These are phyloP conservation scores for Pollachius pollachius DNA, from an alignment of 2,113 vertebrate species.

Conservation along the genomic window DNA sequence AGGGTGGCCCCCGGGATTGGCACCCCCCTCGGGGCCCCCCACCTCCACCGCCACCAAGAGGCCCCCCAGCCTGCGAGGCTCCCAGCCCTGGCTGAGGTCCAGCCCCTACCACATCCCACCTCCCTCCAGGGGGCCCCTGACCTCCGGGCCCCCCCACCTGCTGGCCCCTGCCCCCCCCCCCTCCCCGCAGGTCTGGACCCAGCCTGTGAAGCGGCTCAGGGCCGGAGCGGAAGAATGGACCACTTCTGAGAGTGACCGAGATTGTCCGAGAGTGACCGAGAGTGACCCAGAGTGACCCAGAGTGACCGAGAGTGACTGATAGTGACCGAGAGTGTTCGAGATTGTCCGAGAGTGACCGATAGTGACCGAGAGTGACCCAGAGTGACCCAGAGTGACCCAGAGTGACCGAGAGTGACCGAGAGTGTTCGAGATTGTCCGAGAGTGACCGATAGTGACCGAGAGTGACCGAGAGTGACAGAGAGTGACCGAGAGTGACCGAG, in stretches of 20 bases:
- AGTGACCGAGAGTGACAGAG: no score
- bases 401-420: no score
- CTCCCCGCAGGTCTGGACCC: not conserved
- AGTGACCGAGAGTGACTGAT: no score
- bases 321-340: no score
- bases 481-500: no score
- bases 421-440: no score
- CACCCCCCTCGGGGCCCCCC: constrained; percentile 65
- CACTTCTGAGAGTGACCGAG: no score
- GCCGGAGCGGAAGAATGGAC: not conserved
- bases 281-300: no score
- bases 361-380: no score
- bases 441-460: not conserved
- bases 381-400: no score
- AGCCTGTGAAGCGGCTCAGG: not conserved
- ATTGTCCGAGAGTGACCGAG: no score
- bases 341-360: not conserved
- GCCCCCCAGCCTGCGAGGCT: constrained; percentile 78
- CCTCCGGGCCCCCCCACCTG: constrained; percentile 68
- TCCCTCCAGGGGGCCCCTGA: constrained; percentile 61
- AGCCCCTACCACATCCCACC: constrained; percentile 88
- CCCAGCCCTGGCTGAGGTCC: constrained; percentile 84
- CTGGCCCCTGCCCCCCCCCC: constrained; percentile 42
- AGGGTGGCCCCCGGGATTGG: constrained; percentile 75
- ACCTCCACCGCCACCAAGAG: constrained; percentile 73